Evolutionary conservation across 1,140 invertebrate species (phyloP).

Genomic region (Phortica variegata): DNA sequence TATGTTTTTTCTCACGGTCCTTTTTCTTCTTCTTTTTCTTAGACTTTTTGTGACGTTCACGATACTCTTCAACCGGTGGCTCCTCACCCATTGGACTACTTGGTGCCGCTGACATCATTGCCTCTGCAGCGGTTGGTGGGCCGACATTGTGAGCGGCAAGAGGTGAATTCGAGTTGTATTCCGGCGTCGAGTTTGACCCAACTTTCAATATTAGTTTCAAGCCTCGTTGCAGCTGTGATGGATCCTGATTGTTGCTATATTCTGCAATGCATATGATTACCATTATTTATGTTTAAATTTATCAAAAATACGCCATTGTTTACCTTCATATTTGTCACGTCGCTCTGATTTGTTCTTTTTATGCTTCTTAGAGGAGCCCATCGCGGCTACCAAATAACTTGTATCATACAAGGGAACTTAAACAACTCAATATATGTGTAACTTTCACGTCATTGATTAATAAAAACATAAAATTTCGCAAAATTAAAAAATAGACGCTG

Average conservation of each 20-base stretch:
- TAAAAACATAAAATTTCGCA: too few relatives aligned
- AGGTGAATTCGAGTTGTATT: slow-evolving; percentile 61
- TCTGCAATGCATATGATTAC: slow-evolving; percentile 30
- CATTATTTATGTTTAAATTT: slow-evolving; percentile 1
- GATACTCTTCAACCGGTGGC: slow-evolving; percentile 21
- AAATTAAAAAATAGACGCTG: too few relatives aligned
- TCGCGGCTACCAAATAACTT: too few relatives aligned
- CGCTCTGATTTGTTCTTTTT: slow-evolving; percentile 73
- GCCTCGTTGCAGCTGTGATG: slow-evolving; percentile 61
- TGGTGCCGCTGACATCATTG: slow-evolving; percentile 45
- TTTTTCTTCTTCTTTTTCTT: slow-evolving; percentile 81
- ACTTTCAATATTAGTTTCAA: slow-evolving; percentile 82
- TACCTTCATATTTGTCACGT: slow-evolving; percentile 67
- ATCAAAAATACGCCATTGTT: slow-evolving; percentile 19
- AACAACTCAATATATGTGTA: too few relatives aligned
- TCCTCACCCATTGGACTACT: slow-evolving; percentile 33
- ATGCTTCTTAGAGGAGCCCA: slow-evolving; percentile 66
- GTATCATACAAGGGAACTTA: too few relatives aligned
- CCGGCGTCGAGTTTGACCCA: slow-evolving; percentile 69
- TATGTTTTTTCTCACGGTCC: slow-evolving; percentile 67
- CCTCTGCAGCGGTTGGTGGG: slow-evolving; percentile 48
- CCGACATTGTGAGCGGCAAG: slow-evolving; percentile 25
- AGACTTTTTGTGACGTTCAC: slow-evolving; percentile 67
- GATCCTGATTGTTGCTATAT: slow-evolving; percentile 58
- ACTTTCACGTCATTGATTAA: too few relatives aligned